A percentile compares a stretch with the other conserved stretches of the same genome.
These are phyloP conservation scores for Porites rus DNA, from an alignment of 92 coral and sea anemone genomes.

Conservation along the genomic window DNA sequence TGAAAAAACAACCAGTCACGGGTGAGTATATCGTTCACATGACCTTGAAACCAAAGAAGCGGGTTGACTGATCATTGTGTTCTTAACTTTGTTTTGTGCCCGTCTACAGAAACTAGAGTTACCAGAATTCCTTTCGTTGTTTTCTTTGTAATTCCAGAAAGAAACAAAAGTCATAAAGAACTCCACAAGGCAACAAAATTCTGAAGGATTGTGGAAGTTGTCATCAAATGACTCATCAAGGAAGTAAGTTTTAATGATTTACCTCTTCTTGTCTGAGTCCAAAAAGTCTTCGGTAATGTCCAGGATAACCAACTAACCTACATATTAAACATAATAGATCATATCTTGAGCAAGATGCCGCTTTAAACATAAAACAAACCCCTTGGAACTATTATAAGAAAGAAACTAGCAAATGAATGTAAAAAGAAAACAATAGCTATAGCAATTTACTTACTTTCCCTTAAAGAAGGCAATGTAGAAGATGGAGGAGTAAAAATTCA, in stretches of 20 bases:
- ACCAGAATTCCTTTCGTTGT: no score
- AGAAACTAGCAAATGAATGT: neutral
- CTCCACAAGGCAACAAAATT: no score
- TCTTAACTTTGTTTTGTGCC: no score
- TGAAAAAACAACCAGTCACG: constrained; percentile 46
- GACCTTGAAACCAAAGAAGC: neutral
- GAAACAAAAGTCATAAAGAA: no score
- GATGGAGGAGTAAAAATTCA: constrained; percentile 97
- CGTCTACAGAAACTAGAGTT: no score
- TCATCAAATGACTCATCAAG: no score
- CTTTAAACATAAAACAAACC: no score
- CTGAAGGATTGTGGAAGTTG: no score
- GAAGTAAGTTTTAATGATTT: neutral
- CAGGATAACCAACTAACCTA: constrained; percentile 97
- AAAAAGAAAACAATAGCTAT: neutral
- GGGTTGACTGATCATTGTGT: no score
- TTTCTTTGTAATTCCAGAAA: no score
- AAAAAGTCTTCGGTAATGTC: constrained; percentile 94
- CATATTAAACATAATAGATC: neutral
- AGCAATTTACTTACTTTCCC: constrained; percentile 86
- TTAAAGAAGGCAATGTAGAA: constrained; percentile 99
- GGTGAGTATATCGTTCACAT: neutral
- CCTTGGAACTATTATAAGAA: neutral
- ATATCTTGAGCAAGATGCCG: neutral
- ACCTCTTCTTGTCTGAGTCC: constrained; percentile 99